Evolutionary conservation across 37 sponge, comb jelly and placozoan species (phyloP).

Genomic region (Chondrosia reniformis): DNA sequence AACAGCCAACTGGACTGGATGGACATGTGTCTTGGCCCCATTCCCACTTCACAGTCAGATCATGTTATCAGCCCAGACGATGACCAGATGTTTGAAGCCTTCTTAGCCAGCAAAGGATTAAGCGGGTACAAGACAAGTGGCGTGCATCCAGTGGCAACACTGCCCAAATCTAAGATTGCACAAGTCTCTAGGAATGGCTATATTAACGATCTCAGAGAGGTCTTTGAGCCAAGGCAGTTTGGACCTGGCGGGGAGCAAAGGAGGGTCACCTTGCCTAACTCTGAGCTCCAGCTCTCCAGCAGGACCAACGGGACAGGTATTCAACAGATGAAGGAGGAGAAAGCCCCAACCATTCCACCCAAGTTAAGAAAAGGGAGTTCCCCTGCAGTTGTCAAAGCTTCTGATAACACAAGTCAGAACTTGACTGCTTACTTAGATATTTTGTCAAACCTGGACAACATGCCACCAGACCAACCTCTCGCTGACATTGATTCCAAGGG

Average conservation of each 20-base stretch:
- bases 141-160: neutral
- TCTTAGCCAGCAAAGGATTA: neutral
- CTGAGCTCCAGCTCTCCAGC: neutral
- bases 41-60: neutral
- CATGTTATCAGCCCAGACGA: neutral
- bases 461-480: neutral
- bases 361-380: neutral
- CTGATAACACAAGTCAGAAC: neutral
- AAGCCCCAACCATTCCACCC: constrained; percentile 5
- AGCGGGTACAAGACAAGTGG: neutral
- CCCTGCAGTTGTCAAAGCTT: neutral
- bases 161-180: neutral
- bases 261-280: neutral
- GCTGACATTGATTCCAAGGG: neutral
- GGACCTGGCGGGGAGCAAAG: neutral
- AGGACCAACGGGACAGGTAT: neutral
- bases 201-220: neutral
- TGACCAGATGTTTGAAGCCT: neutral
- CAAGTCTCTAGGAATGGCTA: neutral
- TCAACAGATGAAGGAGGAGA: neutral
- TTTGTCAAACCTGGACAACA: neutral
- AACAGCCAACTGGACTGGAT: constrained; percentile 17
- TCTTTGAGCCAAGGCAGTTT: constrained; percentile 9
- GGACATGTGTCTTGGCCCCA: constrained; percentile 21
- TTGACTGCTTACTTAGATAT: neutral